These are phyloP conservation scores for Pelobates cultripes DNA, from an alignment of 2,797 vertebrate genomes.

Conservation along the genomic window DNA sequence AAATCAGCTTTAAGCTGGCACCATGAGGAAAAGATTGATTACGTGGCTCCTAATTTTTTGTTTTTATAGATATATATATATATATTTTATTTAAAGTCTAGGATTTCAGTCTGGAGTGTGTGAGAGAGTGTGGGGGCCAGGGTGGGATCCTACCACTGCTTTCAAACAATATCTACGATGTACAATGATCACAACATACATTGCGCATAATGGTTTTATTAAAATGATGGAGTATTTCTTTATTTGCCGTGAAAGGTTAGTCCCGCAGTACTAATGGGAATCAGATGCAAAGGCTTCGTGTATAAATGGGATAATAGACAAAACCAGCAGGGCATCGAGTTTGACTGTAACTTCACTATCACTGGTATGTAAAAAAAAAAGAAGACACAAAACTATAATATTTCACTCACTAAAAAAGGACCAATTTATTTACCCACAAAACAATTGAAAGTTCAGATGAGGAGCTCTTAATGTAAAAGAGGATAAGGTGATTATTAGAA, in stretches of 20 bases:
- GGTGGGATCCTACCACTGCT: slow-evolving; percentile 59
- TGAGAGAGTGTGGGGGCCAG: slow-evolving; percentile 34
- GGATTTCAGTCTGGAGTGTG: slow-evolving; percentile 66
- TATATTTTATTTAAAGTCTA: slow-evolving; percentile 62
- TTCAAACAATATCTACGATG: slow-evolving; percentile 68
- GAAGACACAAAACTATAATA: background rate
- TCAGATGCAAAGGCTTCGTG: slow-evolving; percentile 72
- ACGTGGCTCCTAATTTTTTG: slow-evolving; percentile 61
- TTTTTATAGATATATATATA: slow-evolving; percentile 33
- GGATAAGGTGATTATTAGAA: no score
- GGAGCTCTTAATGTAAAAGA: no score
- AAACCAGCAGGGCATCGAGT: slow-evolving; percentile 5
- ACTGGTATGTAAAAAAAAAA: background rate
- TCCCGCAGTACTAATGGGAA: slow-evolving; percentile 72
- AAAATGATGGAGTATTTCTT: slow-evolving; percentile 73
- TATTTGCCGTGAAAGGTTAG: slow-evolving; percentile 76
- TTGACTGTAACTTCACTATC: background rate
- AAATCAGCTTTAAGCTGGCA: slow-evolving; percentile 61
- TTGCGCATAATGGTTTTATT: slow-evolving; percentile 73
- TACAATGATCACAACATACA: slow-evolving; percentile 60
- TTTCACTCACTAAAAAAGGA: background rate
- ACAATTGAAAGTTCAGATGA: no score
- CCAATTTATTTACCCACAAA: no score
- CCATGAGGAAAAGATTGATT: slow-evolving; percentile 65
- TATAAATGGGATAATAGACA: slow-evolving; percentile 64